Conservation (phyloP, 2,113 vertebrate species). For the Meles meles region DNA sequence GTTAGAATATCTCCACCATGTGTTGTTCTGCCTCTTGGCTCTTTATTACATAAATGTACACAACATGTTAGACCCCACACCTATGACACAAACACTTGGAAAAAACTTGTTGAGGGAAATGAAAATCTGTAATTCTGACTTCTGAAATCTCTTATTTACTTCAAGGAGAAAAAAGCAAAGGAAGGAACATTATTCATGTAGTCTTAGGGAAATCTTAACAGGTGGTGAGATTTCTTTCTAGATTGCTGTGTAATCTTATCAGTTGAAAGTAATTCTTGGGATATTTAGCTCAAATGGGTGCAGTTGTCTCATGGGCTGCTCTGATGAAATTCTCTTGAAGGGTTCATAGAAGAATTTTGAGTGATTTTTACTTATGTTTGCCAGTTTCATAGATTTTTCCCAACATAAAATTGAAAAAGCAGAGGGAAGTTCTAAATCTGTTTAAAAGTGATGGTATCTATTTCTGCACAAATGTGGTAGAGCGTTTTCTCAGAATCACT, state of each 20-base stretch:
- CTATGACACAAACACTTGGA: not conserved
- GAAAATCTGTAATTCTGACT: conserved; percentile 17
- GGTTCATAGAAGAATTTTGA: not conserved
- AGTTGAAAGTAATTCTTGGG: not conserved
- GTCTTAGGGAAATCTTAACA: not conserved
- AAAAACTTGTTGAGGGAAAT: not conserved
- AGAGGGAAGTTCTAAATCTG: not conserved
- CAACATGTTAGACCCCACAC: not conserved
- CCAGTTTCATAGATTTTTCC: not conserved
- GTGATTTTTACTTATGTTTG: not conserved
- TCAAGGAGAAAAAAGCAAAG: not conserved
- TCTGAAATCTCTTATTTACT: not conserved
- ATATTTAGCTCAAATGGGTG: not conserved
- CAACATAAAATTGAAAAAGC: not conserved
- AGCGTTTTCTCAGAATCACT: not conserved
- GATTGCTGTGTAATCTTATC: not conserved
- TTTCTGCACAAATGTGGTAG: not conserved
- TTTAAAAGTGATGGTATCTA: not conserved
- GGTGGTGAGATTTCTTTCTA: not conserved
- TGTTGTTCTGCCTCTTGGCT: not conserved
- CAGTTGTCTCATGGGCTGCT: not conserved
- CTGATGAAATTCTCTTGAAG: not conserved
- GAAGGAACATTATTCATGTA: not conserved
- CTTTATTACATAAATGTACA: not conserved
- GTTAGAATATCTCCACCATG: not conserved